These are phyloP conservation scores for Protonibea diacanthus DNA, from an alignment of 2,797 vertebrate genomes.

Conservation along the genomic window DNA sequence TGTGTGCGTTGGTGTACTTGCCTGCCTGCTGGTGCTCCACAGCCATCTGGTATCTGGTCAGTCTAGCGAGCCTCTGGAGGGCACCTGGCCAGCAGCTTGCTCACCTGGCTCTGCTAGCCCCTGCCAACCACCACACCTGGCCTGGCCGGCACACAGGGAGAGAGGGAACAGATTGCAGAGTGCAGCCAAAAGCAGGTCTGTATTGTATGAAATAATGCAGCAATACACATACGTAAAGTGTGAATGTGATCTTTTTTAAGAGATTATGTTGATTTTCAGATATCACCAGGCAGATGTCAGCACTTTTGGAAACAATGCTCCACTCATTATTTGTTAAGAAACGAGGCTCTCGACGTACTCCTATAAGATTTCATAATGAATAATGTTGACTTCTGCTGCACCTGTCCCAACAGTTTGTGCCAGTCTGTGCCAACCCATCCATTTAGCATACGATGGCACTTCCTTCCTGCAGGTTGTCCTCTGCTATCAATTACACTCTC, in stretches of 20 bases:
- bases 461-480: conserved; percentile 79
- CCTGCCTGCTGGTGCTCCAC: conserved; percentile 65
- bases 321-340: conserved; percentile 3
- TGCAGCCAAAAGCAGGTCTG: conserved; percentile 46
- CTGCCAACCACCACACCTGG: conserved; percentile 80
- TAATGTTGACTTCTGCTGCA: conserved; percentile 50
- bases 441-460: conserved; percentile 73
- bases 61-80: conserved; percentile 76
- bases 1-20: conserved; percentile 32
- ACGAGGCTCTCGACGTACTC: conserved; percentile 25
- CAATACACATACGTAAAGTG: background rate
- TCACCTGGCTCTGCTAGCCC: conserved; percentile 76
- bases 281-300: conserved; percentile 3
- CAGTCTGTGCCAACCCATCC: conserved; percentile 69
- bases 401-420: conserved; percentile 64
- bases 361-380: conserved; percentile 48
- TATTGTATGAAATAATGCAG: conserved; percentile 35
- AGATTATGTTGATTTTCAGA: background rate
- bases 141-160: conserved; percentile 47
- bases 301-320: conserved; percentile 13
- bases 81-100: conserved; percentile 82
- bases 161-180: conserved; percentile 67
- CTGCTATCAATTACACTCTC: conserved; percentile 80
- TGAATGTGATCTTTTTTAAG: background rate
- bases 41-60: conserved; percentile 83